Evolutionary conservation across 1,140 invertebrate genomes (phyloP), one percentile per base, ranked within the genome.

Genomic region (Drosophila aff.): DNA sequence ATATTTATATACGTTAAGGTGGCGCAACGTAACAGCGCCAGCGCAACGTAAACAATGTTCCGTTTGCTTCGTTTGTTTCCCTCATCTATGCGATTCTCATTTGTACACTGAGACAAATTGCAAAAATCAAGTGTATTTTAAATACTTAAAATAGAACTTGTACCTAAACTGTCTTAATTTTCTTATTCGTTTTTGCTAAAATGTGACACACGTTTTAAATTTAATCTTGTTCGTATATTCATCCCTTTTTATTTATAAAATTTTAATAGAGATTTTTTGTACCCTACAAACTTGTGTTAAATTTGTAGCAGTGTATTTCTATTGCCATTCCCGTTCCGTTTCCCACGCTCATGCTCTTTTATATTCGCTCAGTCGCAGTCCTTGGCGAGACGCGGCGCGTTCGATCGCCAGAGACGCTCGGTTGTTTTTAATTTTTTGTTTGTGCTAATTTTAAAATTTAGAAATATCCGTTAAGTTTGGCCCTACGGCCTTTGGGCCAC

Each of bases 351-450:
- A 73, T 52, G 50, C 71, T 73, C 71, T 73, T 73, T 73, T 55
- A 74, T 61, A 74, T 74, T 74, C 68, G 57, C 75, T 76, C 72
- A 76, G 49, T 76, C 49, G 65, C 75, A 77, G 63, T 78, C 75
- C 75, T 78, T 78, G 75, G 75, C 55, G 64, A 78, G 58, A 69
- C 74, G 75, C 75, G 64, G 75, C 75, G 75, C 75, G 74, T 61
- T 78, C 75, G 65, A 78, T 74, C 71, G 71, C 64, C 63, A 73
- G 46, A 73, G 55, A 60, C 67, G 28, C 62, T 64, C 62, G 63
- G 49, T 44, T 74, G 41, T 73, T 52, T 52, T 74, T 21, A 21
- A 52, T 73, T 72, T 61, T 74, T 61, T 73, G 71, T 61, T 74
- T 38, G 68, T 52, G 55, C 68, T 73, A 74, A 74, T 52, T 74